Evolutionary conservation across 1,140 invertebrate genomes (phyloP), one percentile per base, ranked within the genome.

Genomic region (Drosophila hydei): DNA sequence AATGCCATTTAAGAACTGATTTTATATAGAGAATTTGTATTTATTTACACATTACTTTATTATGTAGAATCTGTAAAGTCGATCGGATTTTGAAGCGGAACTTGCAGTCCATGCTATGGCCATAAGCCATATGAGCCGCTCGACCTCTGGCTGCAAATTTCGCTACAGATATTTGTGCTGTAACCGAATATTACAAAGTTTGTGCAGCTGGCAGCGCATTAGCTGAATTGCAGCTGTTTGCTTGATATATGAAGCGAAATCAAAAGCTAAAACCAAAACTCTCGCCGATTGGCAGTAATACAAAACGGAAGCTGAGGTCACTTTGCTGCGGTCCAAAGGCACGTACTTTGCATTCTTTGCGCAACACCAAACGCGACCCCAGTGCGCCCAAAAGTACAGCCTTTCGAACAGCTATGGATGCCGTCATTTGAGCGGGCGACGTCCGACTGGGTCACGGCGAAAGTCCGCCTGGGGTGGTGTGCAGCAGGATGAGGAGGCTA

Each of bases 271-370:
- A 40, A 52, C 5, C 14, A 9, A 51, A 61, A 45, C 19, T 36
- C 21, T 52, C 0, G 54, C 18, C 48, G 58, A 61, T 69, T 54
- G 42, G 23, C 9, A 42, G 43, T 64, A 63, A 70, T 25, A 50
- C 43, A 71, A 56, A 50, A 65, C 25, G 45, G 45, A 65, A 65
- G 45, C 51, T 71, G 51, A 58, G 60, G 67, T 70, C 51, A 63
- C 30, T 70, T 47, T 51, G 47, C 38, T 6, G 14, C 38, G 23
- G 30, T 47, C 19, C 27, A 33, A 51, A 61, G 78, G 78, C 78
- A 80, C 78, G 77, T 80, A 68, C 59, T 16, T 59, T 40, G 52
- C 61, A 78, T 73, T 77, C 64, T 61, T 50, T 40, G n/a, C n/a
- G n/a, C n/a, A n/a, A n/a, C n/a, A n/a, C n/a, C n/a, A n/a, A n/a